Base-by-base conservation (phyloP, 2,888 invertebrate genomes). In the Rutpela maculata region DNA sequence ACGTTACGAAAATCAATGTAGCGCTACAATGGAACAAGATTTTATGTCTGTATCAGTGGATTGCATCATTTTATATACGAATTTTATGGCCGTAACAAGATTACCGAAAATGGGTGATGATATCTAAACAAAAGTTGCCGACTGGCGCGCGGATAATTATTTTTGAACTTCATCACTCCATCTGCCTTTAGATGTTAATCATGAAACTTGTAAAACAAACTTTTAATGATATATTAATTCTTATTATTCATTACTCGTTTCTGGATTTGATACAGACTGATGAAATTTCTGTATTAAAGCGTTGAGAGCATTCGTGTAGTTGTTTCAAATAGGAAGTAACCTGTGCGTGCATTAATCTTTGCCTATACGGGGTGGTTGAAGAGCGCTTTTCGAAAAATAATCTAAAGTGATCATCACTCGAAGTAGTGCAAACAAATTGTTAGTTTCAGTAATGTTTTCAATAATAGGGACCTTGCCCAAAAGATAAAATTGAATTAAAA, bases 1-100 rank as follows among this genome's bases (percentile, higher is more conserved):
- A 77, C 68, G 68, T 67, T 38, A 56, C 74, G 70, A 81, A 76
- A 81, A 80, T 80, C 78, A 78, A 74, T 72, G 76, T 65, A 60
- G 57, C 66, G 38, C 62, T 67, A 74, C 38, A 76, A 71, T 70
- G 18, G 65, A 65, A 73, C 73, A 73, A 50, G 56, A 63, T 73
- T 73, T 65, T 73, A 66, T 35, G 55, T 65, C 63, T 62, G 50
- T 73, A 63, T 65, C 73, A 56, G 56, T 6, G 22, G 70, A n/a
- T 43, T 26, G 70, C 60, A 70, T 70, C 70, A 60, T 70, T 60
- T 56, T 70, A 19, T 59, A 43, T 43, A 50, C 9, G 56, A 35
- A 19, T 60, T 70, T 70, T 70, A 70, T 43, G 70, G 60, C 60
- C 60, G 60, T 60, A 56, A 68, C 68, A 50, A 60, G 60, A 70